Base-by-base conservation (phyloP, 2,888 invertebrate genomes). In the Oligia latruncula region DNA sequence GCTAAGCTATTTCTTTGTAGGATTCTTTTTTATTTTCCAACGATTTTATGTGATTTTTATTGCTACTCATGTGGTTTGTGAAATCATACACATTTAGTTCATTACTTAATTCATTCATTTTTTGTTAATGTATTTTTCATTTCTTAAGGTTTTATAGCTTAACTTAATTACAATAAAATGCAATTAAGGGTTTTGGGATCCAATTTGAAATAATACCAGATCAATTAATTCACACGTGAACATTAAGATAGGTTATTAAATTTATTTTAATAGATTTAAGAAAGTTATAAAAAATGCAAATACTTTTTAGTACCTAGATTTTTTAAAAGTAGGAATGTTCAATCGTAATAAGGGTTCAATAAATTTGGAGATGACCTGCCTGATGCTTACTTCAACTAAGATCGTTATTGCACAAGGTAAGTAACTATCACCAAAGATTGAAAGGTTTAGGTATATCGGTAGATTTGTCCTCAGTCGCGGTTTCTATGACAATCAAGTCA, bases 21-120 rank as follows among this genome's bases (percentile, higher is more conserved):
- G 83, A 86, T 87, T 90, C 87, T 65, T 90, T 90, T 91, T 92
- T 90, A 89, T 91, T 91, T 87, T 89, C 83, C 80, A 90, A 80
- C 86, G 78, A 88, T 90, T 92, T 91, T 91, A 92, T 91, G 91
- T 82, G 79, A 79, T 75, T 92, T 92, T 91, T 90, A 90, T 90
- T 8, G 64, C 78, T 86, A 87, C 83, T 84, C 81, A 79, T 82
- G 86, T 85, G 83, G 85, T 85, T 87, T 86, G 46, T 87, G 65
- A 70, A 88, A 83, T 84, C 81, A 83, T 74, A 78, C 71, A 71
- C 58, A 71, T 40, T 62, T 74, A 65, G 40, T 43, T 65, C 46
- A 65, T 74, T 62, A 40, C 5, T 5, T 40, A 82, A 15, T 13
- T 60, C 43, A 65, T 55, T 66, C 0, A 46, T 46, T 72, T 46